Evolutionary conservation across 2,113 vertebrate species (phyloP).

Genomic region (Callocephalon fimbriatum): DNA sequence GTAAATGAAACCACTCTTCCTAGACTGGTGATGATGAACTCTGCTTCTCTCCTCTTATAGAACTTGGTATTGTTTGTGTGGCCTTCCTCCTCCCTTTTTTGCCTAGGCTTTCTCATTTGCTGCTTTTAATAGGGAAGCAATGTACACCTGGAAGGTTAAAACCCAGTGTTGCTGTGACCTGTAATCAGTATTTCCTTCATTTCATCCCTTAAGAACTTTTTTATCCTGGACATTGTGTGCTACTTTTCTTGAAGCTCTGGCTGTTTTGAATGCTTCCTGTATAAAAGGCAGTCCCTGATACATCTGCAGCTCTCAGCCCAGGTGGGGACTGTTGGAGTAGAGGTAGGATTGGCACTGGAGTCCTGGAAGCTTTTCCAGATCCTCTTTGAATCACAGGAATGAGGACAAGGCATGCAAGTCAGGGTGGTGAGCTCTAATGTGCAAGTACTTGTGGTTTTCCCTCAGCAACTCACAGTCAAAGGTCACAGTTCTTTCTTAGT

Average conservation of each 20-base stretch:
- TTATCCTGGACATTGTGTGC: not conserved
- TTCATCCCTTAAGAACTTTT: not conserved
- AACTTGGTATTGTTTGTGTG: not conserved
- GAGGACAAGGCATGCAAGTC: not conserved
- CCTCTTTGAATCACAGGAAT: fast-evolving
- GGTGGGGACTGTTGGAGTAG: not conserved
- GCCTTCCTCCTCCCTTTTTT: not conserved
- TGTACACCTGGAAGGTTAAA: not conserved
- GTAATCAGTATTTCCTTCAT: not conserved
- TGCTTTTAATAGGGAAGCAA: not conserved
- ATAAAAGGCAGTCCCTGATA: not conserved
- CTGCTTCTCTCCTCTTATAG: not conserved
- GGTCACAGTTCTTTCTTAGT: not conserved
- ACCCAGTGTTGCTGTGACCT: not conserved
- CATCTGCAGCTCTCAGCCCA: not conserved
- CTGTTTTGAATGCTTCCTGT: not conserved
- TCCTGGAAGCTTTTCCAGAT: not conserved
- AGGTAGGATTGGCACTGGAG: not conserved
- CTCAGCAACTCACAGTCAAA: not conserved
- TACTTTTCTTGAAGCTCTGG: not conserved
- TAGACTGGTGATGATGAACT: not conserved
- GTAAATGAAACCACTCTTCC: not conserved
- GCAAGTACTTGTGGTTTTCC: not conserved
- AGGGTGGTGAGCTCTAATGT: not conserved
- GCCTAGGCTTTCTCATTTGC: not conserved